Evolutionary conservation across 2,797 vertebrate species (phyloP).

Genomic region (Anolis apletophallus): DNA sequence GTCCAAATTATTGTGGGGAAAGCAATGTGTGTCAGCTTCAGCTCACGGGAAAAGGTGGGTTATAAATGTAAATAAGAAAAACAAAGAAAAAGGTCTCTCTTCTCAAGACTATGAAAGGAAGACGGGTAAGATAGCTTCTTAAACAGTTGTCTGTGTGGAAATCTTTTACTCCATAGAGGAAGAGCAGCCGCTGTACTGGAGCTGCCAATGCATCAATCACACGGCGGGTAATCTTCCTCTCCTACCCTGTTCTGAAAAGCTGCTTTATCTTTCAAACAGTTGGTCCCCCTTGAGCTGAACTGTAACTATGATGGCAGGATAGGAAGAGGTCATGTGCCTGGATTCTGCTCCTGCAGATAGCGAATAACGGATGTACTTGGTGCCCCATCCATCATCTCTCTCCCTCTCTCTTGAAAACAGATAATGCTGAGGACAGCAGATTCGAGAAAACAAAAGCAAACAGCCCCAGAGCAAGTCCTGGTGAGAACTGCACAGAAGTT

Average conservation of each 20-base stretch:
- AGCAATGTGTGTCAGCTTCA: not conserved
- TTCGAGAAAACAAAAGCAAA: slow-evolving; percentile 45
- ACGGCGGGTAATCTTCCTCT: not conserved
- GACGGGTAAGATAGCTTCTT: not conserved
- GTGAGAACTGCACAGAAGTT: slow-evolving; percentile 35
- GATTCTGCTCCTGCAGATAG: slow-evolving; percentile 14
- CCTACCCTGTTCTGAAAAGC: not conserved
- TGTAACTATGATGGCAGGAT: slow-evolving; percentile 11
- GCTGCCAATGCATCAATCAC: slow-evolving; percentile 11
- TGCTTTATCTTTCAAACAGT: slow-evolving; percentile 28
- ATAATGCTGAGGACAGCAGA: slow-evolving; percentile 1
- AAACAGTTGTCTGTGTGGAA: not conserved
- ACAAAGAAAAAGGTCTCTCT: not conserved
- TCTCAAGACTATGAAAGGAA: not conserved
- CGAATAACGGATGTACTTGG: not conserved
- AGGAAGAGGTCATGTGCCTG: slow-evolving; percentile 18
- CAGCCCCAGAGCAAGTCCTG: slow-evolving; percentile 36
- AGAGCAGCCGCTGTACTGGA: not conserved
- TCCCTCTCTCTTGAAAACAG: slow-evolving; percentile 20
- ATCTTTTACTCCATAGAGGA: fast-evolving
- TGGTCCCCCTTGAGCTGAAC: slow-evolving; percentile 22
- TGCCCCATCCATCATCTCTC: slow-evolving; percentile 9
- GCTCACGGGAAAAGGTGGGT: not conserved
- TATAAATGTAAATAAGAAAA: not conserved
- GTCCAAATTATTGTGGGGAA: not conserved